Percentiles rank a stretch among this genome's conserved stretches.
These are phyloP conservation scores for Tiliacea aurago DNA, from an alignment of 2,888 invertebrate species.

Conservation along the genomic window DNA sequence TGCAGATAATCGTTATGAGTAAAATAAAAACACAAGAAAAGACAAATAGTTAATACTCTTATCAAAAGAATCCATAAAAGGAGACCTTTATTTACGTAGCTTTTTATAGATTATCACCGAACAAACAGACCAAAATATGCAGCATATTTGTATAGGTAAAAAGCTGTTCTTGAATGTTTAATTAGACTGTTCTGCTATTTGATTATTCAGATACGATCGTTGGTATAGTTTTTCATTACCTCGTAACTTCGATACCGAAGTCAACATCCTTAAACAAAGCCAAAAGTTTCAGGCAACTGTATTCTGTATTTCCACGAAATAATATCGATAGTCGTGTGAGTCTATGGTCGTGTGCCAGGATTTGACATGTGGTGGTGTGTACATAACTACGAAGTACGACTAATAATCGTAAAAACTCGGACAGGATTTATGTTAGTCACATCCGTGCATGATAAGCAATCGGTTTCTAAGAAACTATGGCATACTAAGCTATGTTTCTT, in stretches of 20 bases:
- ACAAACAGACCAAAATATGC: slow-evolving; percentile 28
- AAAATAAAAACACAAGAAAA: slow-evolving; percentile 5
- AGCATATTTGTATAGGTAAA: slow-evolving; percentile 40
- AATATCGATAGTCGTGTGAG: slow-evolving; percentile 22
- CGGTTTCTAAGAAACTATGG: slow-evolving; percentile 75
- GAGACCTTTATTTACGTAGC: slow-evolving; percentile 3
- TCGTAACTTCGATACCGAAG: slow-evolving; percentile 29
- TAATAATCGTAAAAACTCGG: slow-evolving; percentile 68
- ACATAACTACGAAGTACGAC: slow-evolving; percentile 49
- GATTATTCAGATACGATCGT: slow-evolving; percentile 39
- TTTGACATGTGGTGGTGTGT: slow-evolving; percentile 44
- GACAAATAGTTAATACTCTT: background rate
- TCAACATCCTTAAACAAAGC: slow-evolving; percentile 25
- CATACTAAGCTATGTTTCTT: slow-evolving; percentile 61
- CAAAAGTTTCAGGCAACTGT: slow-evolving; percentile 4
- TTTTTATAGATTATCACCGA: slow-evolving; percentile 14
- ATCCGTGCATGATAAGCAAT: slow-evolving; percentile 75
- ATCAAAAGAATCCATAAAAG: slow-evolving; percentile 6
- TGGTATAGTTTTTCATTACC: slow-evolving; percentile 23
- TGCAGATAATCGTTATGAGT: background rate
- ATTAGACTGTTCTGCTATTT: slow-evolving; percentile 35
- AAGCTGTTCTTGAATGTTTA: slow-evolving; percentile 49
- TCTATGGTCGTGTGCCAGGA: slow-evolving; percentile 25
- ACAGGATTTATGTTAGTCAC: slow-evolving; percentile 75
- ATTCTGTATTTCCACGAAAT: slow-evolving; percentile 26